phyloP scores from a whole-genome alignment of 2,888 invertebrate genomes.

The Lasius platythorax region DNA sequence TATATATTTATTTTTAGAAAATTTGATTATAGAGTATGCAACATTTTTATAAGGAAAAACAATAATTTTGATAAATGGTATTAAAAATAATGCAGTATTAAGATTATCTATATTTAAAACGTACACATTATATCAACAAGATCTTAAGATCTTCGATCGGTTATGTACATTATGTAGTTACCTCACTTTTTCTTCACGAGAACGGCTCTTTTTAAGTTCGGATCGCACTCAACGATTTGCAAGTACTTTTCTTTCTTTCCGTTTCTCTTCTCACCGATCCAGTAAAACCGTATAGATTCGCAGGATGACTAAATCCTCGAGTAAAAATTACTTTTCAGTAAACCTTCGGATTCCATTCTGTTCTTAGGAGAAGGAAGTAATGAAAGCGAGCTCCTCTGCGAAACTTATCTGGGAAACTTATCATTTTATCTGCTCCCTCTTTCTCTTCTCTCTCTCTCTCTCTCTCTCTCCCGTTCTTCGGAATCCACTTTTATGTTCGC shows the following conservation, averaged over 20 bases:
- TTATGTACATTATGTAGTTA: background rate
- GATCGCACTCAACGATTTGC: background rate
- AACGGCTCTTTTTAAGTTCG: background rate
- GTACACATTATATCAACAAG: background rate
- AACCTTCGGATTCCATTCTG: conserved; percentile 26
- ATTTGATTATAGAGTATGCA: background rate
- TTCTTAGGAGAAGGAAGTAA: conserved; percentile 25
- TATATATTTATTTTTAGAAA: no score
- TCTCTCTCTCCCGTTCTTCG: conserved; percentile 8
- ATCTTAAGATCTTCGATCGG: background rate
- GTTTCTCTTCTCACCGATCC: background rate
- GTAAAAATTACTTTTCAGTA: conserved; percentile 44
- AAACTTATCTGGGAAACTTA: conserved; percentile 41
- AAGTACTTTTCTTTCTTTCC: background rate
- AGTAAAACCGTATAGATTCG: conserved; percentile 23
- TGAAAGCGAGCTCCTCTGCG: conserved; percentile 34
- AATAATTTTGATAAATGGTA: background rate
- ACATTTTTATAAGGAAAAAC: background rate
- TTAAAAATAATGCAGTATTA: no score
- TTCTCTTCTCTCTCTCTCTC: background rate
- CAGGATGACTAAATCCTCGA: conserved; percentile 16
- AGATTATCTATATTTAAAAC: no score
- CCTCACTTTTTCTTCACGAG: background rate
- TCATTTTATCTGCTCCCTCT: conserved; percentile 15
- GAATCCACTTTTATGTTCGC: conserved; percentile 59